These are phyloP conservation scores for Callipepla californica DNA, from an alignment of 2,113 vertebrate genomes.

Conservation along the genomic window DNA sequence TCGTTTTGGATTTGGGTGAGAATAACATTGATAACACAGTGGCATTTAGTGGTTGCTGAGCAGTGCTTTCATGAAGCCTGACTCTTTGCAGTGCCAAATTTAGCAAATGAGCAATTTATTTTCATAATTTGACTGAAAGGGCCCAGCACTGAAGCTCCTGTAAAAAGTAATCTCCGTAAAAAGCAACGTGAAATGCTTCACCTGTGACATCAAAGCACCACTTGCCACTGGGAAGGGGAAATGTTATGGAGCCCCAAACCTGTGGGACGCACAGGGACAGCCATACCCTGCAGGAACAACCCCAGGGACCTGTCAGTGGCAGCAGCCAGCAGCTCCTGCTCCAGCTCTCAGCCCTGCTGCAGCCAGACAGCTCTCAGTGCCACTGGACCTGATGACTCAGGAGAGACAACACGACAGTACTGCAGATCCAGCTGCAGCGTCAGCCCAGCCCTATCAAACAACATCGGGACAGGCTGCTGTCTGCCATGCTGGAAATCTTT, in stretches of 20 bases:
- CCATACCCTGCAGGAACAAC: neutral
- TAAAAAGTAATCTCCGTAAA: neutral
- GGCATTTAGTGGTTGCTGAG: neutral
- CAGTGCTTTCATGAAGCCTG: fast-evolving
- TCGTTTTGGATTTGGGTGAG: neutral
- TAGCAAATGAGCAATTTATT: neutral
- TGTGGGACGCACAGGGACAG: neutral
- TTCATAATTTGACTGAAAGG: neutral
- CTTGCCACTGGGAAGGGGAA: neutral
- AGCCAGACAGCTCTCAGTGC: neutral
- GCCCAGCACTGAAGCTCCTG: neutral
- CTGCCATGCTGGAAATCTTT: neutral
- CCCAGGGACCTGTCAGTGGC: neutral
- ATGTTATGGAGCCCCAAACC: neutral
- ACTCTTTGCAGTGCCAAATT: neutral
- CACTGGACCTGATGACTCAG: neutral
- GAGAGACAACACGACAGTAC: neutral
- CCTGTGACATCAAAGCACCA: neutral
- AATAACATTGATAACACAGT: neutral
- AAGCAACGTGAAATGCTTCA: neutral
- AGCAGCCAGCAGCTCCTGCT: neutral
- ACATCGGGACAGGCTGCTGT: neutral
- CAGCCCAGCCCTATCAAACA: neutral
- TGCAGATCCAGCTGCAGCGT: neutral
- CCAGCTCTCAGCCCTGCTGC: neutral